phyloP scores from a whole-genome alignment of 2,113 vertebrate genomes.

The Lepisosteus oculatus region DNA sequence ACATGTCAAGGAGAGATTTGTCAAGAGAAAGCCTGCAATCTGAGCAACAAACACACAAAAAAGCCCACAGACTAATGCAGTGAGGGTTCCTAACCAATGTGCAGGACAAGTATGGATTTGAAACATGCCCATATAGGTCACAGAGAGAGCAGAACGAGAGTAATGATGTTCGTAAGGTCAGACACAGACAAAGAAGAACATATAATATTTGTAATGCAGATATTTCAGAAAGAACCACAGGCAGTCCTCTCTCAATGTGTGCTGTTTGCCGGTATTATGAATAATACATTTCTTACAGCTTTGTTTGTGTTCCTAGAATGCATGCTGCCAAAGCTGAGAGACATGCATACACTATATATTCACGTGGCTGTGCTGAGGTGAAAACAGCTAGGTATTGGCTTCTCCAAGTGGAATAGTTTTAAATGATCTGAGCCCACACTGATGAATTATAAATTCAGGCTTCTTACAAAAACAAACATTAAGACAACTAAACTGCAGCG shows the following conservation, averaged over 20 bases:
- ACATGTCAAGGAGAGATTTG: neutral
- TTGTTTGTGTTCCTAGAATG: neutral
- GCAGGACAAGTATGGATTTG: neutral
- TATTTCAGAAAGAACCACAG: neutral
- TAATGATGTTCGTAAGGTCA: neutral
- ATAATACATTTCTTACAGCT: neutral
- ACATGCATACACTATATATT: no score
- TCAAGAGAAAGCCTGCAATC: neutral
- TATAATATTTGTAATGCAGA: neutral
- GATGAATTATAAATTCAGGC: no score
- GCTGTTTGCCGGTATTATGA: neutral
- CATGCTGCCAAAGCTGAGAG: conserved; percentile 1
- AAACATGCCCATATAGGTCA: no score
- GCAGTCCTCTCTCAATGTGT: neutral
- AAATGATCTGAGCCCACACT: no score
- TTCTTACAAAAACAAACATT: no score
- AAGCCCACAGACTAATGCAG: neutral
- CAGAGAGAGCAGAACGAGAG: neutral
- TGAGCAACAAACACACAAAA: neutral
- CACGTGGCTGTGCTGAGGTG: no score
- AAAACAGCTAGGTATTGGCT: no score
- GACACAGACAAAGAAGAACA: neutral
- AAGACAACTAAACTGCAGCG: no score
- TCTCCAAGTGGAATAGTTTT: no score
- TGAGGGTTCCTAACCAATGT: neutral